Percentiles rank a stretch among this genome's conserved stretches.
Conservation (phyloP, 2,888 invertebrate species). For the Drosophila borealis region DNA sequence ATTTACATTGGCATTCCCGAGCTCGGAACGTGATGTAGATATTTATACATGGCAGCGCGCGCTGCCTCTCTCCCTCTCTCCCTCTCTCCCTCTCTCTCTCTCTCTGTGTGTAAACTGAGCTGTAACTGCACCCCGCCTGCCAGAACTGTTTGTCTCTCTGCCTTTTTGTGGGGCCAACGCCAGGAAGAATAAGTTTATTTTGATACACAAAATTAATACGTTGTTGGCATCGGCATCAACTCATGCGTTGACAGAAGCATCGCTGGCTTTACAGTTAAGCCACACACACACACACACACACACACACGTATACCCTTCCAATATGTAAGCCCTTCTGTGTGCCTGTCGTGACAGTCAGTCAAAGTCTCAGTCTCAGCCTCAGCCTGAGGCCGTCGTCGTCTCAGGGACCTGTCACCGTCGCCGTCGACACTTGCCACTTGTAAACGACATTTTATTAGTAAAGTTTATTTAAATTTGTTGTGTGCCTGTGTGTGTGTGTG, state of each 20-base stretch:
- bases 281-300: constrained; percentile 3
- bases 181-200: constrained; percentile 75
- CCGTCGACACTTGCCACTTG: constrained; percentile 75
- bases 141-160: constrained; percentile 41
- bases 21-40: constrained; percentile 78
- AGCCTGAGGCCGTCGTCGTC: constrained; percentile 4
- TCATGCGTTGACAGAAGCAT: constrained; percentile 23
- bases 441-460: constrained; percentile 79
- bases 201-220: constrained; percentile 80
- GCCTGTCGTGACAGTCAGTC: constrained; percentile 47
- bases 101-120: constrained; percentile 52
- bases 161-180: constrained; percentile 32
- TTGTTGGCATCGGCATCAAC: constrained; percentile 67
- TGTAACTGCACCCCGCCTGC: constrained; percentile 37
- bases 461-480: constrained; percentile 79
- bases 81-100: neutral
- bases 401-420: constrained; percentile 45
- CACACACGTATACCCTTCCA: constrained; percentile 12
- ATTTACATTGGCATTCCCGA: constrained; percentile 77
- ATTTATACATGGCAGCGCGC: constrained; percentile 67
- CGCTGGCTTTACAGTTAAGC: constrained; percentile 24
- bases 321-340: constrained; percentile 33
- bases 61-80: neutral
- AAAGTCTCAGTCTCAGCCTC: constrained; percentile 35
- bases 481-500: constrained; percentile 23